Evolutionary conservation across 2,113 vertebrate genomes (phyloP).

Genomic region (Paramormyrops kingsleyae): DNA sequence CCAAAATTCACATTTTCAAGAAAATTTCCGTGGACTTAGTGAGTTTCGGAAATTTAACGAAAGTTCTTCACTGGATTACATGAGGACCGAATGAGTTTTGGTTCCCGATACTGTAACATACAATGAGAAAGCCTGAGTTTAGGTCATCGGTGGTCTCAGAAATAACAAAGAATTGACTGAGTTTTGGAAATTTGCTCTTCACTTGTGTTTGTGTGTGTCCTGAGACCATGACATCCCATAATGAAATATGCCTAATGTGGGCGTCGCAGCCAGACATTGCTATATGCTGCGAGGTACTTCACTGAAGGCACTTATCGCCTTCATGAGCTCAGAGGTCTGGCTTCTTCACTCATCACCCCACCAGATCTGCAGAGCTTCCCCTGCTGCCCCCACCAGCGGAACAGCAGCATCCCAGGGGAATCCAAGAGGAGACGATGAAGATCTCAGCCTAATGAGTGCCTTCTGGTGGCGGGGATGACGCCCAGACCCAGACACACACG

Average conservation of each 20-base stretch:
- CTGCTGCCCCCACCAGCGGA: not conserved
- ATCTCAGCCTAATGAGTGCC: not conserved
- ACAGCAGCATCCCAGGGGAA: not conserved
- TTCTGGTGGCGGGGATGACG: not conserved
- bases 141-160: not conserved
- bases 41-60: not conserved
- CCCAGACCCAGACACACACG: slow-evolving; percentile 41
- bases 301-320: not conserved
- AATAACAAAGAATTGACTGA: not conserved
- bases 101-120: not conserved
- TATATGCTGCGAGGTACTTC: not conserved
- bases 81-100: not conserved
- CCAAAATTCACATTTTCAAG: not conserved
- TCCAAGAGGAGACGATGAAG: not conserved
- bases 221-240: not conserved
- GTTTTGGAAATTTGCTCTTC: not conserved
- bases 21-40: not conserved
- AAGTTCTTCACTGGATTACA: not conserved
- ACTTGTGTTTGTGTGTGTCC: not conserved
- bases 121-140: not conserved
- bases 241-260: not conserved
- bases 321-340: not conserved
- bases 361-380: not conserved
- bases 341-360: not conserved
- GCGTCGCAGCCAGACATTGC: not conserved